These are phyloP conservation scores for Aphidius gifuensis DNA, from an alignment of 1,140 invertebrate genomes.

Conservation along the genomic window DNA sequence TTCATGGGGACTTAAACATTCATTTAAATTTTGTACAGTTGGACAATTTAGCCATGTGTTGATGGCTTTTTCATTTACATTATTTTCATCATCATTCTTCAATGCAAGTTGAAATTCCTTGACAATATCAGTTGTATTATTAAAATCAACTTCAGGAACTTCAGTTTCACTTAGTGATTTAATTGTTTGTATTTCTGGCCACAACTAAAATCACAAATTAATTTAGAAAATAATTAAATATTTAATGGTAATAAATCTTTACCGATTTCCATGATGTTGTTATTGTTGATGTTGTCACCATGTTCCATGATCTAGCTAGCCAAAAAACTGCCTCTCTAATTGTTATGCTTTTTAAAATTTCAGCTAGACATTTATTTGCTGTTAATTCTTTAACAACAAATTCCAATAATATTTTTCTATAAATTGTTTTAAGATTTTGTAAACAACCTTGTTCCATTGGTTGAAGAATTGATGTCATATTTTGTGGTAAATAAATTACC, in stretches of 20 bases:
- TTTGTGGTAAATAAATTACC: conserved; percentile 27
- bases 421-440: conserved; percentile 18
- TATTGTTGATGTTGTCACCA: not conserved
- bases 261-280: conserved; percentile 15
- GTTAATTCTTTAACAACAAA: not conserved
- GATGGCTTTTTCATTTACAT: too few species aligned
- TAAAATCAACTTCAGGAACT: too few species aligned
- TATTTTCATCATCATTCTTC: too few species aligned
- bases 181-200: too few species aligned
- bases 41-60: too few species aligned
- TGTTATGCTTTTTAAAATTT: conserved; percentile 2
- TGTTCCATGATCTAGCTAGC: conserved; percentile 5
- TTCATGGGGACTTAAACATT: too few species aligned
- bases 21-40: too few species aligned
- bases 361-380: not conserved
- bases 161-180: too few species aligned
- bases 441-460: conserved; percentile 21
- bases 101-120: too few species aligned
- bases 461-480: conserved; percentile 17
- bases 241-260: not conserved
- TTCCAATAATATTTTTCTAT: not conserved
- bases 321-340: conserved; percentile 11
- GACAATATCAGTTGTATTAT: too few species aligned
- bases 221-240: too few species aligned
- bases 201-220: too few species aligned